Evolutionary conservation across 1,140 invertebrate species (phyloP).

Genomic region (Eriocheir sinensis): DNA sequence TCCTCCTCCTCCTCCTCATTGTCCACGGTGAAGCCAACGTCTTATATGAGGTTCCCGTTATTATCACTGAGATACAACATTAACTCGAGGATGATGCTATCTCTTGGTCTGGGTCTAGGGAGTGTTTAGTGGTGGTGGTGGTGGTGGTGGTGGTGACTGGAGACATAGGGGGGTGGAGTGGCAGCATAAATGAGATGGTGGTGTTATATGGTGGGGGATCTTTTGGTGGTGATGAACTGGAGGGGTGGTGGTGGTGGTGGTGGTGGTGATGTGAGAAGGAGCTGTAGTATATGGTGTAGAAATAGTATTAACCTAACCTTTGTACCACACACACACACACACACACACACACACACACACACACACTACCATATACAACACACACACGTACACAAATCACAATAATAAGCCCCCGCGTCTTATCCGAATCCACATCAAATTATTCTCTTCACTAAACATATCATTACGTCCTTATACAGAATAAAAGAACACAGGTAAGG

Average conservation of each 20-base stretch:
- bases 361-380: neutral
- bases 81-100: conserved; percentile 5
- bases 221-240: neutral
- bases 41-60: neutral
- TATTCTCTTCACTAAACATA: neutral
- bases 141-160: neutral
- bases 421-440: neutral
- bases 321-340: neutral
- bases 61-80: conserved; percentile 10
- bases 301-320: neutral
- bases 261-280: neutral
- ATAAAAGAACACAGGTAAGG: too few species aligned
- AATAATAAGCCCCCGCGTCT: too few species aligned
- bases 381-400: neutral
- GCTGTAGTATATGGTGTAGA: neutral
- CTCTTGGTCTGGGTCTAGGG: neutral
- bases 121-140: neutral
- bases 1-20: neutral
- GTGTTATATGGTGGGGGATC: neutral
- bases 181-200: too few species aligned
- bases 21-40: conserved; percentile 11
- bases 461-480: neutral
- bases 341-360: neutral
- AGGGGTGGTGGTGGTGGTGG: neutral
- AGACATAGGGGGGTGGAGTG: too few species aligned